Percentiles rank a stretch among this genome's conserved stretches.
phyloP scores from a whole-genome alignment of 2,888 invertebrate genomes.

The Bruchidius siliquastri region DNA sequence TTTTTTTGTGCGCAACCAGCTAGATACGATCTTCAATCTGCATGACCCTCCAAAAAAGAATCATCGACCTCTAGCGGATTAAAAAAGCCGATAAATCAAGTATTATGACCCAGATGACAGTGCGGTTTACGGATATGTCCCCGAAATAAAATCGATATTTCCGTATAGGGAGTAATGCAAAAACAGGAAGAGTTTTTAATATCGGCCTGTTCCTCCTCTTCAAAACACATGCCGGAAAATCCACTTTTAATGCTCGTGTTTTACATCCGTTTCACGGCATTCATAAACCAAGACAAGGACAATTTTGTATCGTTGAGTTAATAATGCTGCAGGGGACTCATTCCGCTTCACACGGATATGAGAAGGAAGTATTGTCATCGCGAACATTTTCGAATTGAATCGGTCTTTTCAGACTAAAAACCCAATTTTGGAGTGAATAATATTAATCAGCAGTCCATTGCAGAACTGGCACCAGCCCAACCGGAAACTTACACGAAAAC shows the following conservation, averaged over 20 bases:
- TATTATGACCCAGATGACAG: neutral
- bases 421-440: no score
- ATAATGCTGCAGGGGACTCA: no score
- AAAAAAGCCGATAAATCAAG: neutral
- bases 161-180: neutral
- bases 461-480: no score
- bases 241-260: neutral
- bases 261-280: neutral
- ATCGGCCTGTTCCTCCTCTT: neutral
- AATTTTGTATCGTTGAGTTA: no score
- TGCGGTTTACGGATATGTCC: neutral
- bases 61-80: neutral
- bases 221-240: neutral
- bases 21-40: neutral
- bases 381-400: no score
- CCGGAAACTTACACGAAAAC: no score
- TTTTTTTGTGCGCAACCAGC: neutral
- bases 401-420: no score
- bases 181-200: neutral
- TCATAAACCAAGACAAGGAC: neutral
- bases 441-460: no score
- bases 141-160: neutral
- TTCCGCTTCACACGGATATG: no score
- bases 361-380: no score
- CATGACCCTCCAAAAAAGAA: neutral